A percentile compares a stretch with the other conserved stretches of the same genome.
Evolutionary conservation across 1,140 invertebrate species (phyloP).

Genomic region (Papilio dardanus): DNA sequence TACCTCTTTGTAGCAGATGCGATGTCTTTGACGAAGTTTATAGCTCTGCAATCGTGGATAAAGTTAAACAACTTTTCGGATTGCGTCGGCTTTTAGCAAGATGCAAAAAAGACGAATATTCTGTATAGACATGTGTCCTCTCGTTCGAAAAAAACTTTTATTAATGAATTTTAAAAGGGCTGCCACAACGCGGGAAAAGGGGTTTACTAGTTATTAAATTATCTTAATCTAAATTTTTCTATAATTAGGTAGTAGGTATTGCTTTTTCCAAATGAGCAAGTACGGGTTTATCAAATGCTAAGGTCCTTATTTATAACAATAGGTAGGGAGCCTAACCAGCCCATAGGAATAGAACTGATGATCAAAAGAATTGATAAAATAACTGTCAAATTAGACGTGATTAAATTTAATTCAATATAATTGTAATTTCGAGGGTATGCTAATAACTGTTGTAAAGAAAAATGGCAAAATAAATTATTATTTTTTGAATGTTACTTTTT

Average conservation of each 20-base stretch:
- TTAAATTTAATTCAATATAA: not conserved
- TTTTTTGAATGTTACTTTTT: too few species aligned
- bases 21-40: conserved; percentile 10
- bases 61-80: conserved; percentile 9
- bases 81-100: not conserved
- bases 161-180: not conserved
- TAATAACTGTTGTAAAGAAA: not conserved
- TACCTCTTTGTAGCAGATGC: conserved; percentile 17
- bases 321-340: not conserved
- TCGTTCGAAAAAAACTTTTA: not conserved
- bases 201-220: not conserved
- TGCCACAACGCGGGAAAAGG: not conserved
- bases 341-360: too few species aligned
- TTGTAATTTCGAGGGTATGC: not conserved
- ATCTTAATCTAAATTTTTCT: too few species aligned
- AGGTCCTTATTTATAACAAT: too few species aligned
- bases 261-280: too few species aligned
- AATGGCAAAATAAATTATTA: too few species aligned
- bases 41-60: conserved; percentile 9
- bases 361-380: not conserved
- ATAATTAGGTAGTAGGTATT: too few species aligned
- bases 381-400: too few species aligned
- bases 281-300: too few species aligned
- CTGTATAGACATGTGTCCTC: not conserved
- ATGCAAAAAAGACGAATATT: not conserved